Conservation (phyloP, 2,797 vertebrate genomes). For the Chrysocyon brachyurus region DNA sequence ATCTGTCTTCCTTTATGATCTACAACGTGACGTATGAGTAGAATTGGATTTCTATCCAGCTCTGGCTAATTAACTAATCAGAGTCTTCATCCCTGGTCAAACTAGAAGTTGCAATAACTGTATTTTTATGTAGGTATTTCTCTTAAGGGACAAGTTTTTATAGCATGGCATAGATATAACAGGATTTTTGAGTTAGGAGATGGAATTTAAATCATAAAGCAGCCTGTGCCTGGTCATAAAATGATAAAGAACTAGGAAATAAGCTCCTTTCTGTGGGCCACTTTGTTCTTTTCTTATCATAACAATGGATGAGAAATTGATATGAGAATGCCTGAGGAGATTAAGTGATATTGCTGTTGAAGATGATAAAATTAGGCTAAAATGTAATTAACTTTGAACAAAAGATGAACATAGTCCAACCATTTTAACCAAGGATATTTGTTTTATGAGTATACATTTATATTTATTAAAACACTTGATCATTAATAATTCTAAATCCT, state of each 20-base stretch:
- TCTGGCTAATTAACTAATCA: neutral
- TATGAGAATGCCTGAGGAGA: neutral
- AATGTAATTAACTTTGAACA: neutral
- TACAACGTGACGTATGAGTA: neutral
- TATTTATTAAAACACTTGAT: neutral
- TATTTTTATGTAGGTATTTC: neutral
- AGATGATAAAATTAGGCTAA: neutral
- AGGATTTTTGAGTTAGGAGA: neutral
- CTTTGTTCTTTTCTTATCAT: neutral
- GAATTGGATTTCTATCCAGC: neutral
- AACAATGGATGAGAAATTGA: neutral
- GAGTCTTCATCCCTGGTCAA: neutral
- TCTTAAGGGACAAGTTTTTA: neutral
- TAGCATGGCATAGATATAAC: neutral
- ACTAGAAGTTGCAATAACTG: neutral
- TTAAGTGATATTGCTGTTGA: neutral
- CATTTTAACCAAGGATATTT: constrained; percentile 8
- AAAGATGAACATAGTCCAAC: neutral
- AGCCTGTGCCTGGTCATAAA: neutral
- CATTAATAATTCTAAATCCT: neutral
- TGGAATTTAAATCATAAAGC: neutral
- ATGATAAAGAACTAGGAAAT: constrained; percentile 12
- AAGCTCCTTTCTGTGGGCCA: neutral
- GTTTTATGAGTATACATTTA: neutral
- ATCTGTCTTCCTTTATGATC: neutral